Conservation (phyloP, 37 sponge, comb jelly and placozoan genomes). For the Oscarella lobularis region DNA sequence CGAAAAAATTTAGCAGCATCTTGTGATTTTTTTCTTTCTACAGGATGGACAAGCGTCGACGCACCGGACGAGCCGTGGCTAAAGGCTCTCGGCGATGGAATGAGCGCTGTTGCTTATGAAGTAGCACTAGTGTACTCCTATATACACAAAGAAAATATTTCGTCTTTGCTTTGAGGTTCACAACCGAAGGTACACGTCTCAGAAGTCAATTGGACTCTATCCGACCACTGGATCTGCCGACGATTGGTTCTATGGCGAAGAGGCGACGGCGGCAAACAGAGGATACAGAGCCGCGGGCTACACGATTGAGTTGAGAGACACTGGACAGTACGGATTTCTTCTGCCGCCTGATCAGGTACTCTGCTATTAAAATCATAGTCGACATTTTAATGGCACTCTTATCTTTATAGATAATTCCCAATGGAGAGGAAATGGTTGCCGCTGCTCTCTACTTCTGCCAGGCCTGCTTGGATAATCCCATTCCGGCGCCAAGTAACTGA, state of each 20-base stretch:
- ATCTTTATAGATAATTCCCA: conserved; percentile 41
- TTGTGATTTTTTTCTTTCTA: background rate
- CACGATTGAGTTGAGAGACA: conserved; percentile 43
- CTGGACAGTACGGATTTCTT: conserved; percentile 34
- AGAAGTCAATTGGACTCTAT: conserved; percentile 44
- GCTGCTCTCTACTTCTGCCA: conserved; percentile 28
- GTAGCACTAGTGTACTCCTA: no score
- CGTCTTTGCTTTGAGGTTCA: conserved; percentile 7
- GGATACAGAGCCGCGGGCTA: conserved; percentile 36
- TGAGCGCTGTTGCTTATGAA: background rate
- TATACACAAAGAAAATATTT: no score
- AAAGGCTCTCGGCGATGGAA: background rate
- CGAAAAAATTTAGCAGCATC: background rate
- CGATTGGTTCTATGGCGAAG: conserved; percentile 47
- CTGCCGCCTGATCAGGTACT: conserved; percentile 47
- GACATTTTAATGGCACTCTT: no score
- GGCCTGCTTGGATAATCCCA: conserved; percentile 12
- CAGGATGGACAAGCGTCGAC: conserved; percentile 9
- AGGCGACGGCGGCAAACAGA: conserved; percentile 30
- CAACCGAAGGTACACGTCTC: conserved; percentile 26
- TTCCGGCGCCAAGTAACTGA: no score
- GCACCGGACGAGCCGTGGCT: conserved; percentile 16
- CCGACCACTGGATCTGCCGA: conserved; percentile 26
- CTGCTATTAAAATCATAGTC: background rate
- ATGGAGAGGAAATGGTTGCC: conserved; percentile 34